Base-by-base conservation (phyloP, 1,140 invertebrate genomes). In the Drosophila tristis region DNA sequence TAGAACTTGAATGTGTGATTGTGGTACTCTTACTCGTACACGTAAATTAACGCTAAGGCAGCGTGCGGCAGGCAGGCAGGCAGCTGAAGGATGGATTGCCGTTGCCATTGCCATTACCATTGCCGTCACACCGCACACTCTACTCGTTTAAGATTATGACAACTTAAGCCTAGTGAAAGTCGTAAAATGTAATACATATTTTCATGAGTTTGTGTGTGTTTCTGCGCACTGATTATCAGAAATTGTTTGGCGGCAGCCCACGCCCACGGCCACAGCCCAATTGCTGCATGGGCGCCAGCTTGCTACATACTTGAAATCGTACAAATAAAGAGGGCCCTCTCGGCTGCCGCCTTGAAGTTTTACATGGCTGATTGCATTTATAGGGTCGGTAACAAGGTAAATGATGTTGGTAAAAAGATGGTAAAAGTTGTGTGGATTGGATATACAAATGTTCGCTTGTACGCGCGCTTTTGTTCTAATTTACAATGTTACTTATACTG, bases 211-310 rank as follows among this genome's bases (percentile, higher is more conserved):
- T 85, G 59, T 75, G 60, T 68, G 54, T 59, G 67, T 76, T 60
- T 81, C 86, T 82, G 78, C 35, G 35, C 82, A 87, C 74, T 87
- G 81, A 86, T 86, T 87, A 86, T 86, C 82, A 75, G 74, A 85
- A 61, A 74, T 71, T 71, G 57, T 35, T 67, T 35, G 39, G 50
- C 77, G 73, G 64, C 77, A 76, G 63, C 50, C 79, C 50, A 50
- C 45, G 8, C 15, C 26, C 26, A 29, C 26, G 5, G 5, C 26
- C 26, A 29, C 6, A 20, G 26, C 26, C 26, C 26, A 20, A 20
- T 20, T 20, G 20, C 2, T 20, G 20, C 20, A 20, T 20, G 20
- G 20, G 8, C 61, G 45, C 16, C 43, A 56, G 63, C 44, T 56
- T 63, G 67, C 66, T 71, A 70, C 45, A 70, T 58, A 39, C 11